Evolutionary conservation across 2,113 vertebrate species (phyloP), one percentile per base, ranked within the genome.

Genomic region (Electrona antarctica): DNA sequence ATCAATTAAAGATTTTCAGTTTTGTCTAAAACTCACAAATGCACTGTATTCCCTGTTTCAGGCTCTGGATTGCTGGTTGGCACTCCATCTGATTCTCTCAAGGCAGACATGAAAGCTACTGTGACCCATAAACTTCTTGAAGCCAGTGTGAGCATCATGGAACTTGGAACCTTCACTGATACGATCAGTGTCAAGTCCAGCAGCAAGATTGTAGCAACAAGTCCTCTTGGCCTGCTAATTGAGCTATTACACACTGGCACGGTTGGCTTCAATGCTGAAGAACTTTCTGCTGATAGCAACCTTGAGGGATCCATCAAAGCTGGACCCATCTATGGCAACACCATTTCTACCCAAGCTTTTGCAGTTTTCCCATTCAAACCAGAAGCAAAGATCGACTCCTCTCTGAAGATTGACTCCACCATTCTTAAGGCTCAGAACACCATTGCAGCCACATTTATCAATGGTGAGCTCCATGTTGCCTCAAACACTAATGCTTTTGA

Each of bases 81-180:
- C 48, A 83, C 85, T 96, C 66, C 83, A 94, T 2, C 63, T 65
- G 92, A 94, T 15, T 86, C 77, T 8, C 60, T 95, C 51, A 93
- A 85, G 6, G 85, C 80, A 55, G 72, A 92, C 74, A 69, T 79
- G 80, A 92, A 89, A 72, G 94, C 92, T 64, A 85, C 93, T 71
- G 80, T 98, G 59, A 72, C 60, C 33, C 96, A 99, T 85, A 94
- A 87, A 74, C 83, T 97, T 1, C 62, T 98, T 80, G 87, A 95
- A 65, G 95, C 94, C 73, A 92, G 57, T 57, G 56, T 97, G 69
- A 93, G 79, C 62, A 58, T 93, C 55, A 80, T 60, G 9, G 91
- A 94, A 7, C 88, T 91, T 68, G 83, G 85, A 68, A 89, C 73
- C 72, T 48, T 87, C 7, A 88, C 80, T 62, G 87, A 92, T 47